A percentile compares a stretch with the other conserved stretches of the same genome.
phyloP scores from a whole-genome alignment of 2,888 invertebrate genomes.

The Agrenia bidenticulata region DNA sequence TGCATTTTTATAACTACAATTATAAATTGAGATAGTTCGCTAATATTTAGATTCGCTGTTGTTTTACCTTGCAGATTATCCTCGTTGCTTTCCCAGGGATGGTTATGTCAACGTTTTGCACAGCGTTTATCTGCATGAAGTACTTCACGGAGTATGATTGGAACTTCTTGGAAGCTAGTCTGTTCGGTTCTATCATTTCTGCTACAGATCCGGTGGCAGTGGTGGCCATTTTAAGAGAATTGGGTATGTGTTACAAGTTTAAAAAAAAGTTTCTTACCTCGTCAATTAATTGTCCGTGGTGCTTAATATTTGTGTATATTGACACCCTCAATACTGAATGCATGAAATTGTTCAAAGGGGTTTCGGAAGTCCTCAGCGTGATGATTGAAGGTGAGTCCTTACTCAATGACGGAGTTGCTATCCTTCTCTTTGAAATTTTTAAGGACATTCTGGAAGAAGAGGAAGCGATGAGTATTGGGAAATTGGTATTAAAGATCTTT shows the following conservation, averaged over 20 bases:
- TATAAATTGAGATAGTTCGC: too few species aligned
- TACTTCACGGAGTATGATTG: conserved; percentile 42
- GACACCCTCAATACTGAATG: too few species aligned
- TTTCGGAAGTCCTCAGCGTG: conserved; percentile 55
- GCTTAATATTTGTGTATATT: background rate
- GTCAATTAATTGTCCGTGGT: too few species aligned
- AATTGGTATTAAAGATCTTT: conserved; percentile 54
- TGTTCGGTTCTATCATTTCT: conserved; percentile 58
- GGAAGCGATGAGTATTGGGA: conserved; percentile 44
- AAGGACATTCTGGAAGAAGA: conserved; percentile 39
- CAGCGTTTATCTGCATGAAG: conserved; percentile 22
- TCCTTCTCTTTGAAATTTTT: conserved; percentile 56
- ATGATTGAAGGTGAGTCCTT: conserved; percentile 59
- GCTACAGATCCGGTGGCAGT: conserved; percentile 61
- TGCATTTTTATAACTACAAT: too few species aligned
- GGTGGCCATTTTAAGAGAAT: conserved; percentile 58
- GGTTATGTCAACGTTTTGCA: conserved; percentile 37
- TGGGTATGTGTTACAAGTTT: conserved; percentile 53
- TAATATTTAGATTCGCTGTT: too few species aligned
- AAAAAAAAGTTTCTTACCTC: too few species aligned
- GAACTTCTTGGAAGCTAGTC: conserved; percentile 51
- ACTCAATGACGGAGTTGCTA: conserved; percentile 59
- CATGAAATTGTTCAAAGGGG: conserved; percentile 48
- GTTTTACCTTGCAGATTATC: conserved; percentile 24
- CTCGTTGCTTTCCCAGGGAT: conserved; percentile 44